Conservation (phyloP, 64 coral and sea anemone species). For the Actinia equina region DNA sequence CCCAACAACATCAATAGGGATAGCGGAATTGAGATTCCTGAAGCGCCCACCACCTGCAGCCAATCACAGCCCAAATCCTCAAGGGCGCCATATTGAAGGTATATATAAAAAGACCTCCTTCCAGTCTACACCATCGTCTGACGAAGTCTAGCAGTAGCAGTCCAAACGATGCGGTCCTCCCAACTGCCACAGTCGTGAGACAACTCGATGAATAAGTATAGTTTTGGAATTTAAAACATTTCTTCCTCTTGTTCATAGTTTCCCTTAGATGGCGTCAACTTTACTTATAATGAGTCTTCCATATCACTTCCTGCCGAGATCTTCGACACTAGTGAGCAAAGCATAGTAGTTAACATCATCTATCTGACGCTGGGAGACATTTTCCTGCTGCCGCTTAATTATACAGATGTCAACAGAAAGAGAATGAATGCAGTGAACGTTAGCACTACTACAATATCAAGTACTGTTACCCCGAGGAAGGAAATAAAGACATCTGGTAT, state of each 20-base stretch:
- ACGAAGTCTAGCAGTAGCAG: too few relatives aligned
- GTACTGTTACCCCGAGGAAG: not conserved
- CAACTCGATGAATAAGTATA: too few relatives aligned
- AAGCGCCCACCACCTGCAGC: too few relatives aligned
- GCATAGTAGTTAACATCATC: not conserved
- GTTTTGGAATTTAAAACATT: not conserved
- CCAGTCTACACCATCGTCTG: too few relatives aligned
- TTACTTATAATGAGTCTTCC: not conserved
- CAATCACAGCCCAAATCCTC: too few relatives aligned
- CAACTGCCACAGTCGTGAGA: too few relatives aligned
- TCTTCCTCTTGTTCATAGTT: not conserved
- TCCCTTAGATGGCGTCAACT: not conserved
- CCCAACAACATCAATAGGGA: too few relatives aligned
- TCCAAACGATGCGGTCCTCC: too few relatives aligned
- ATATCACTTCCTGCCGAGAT: not conserved
- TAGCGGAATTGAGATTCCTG: too few relatives aligned
- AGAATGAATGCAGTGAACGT: not conserved
- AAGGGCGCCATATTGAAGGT: too few relatives aligned
- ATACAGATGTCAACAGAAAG: not conserved
- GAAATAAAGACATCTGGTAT: not conserved
- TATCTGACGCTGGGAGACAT: not conserved
- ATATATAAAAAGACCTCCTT: too few relatives aligned
- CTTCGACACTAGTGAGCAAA: not conserved
- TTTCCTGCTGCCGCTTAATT: not conserved
- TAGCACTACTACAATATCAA: not conserved